Percentiles rank a stretch among this genome's conserved stretches.
Evolutionary conservation across 2,113 vertebrate genomes (phyloP).

Genomic region (Phasianus colchicus): DNA sequence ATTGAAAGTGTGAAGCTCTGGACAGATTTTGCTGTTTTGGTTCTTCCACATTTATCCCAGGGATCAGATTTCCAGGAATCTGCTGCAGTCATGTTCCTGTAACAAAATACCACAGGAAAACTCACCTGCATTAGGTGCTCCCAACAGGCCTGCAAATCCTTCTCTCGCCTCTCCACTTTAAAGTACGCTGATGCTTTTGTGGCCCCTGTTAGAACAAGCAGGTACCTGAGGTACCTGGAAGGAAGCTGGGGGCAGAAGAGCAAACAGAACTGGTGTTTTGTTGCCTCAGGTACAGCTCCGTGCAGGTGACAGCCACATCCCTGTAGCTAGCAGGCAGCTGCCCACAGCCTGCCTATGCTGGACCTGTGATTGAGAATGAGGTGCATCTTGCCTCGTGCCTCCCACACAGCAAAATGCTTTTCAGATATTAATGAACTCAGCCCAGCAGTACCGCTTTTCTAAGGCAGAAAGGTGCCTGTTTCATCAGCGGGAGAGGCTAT

Average conservation of each 20-base stretch:
- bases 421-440: neutral
- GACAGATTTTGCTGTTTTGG: neutral
- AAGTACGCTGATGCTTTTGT: accelerated
- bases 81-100: neutral
- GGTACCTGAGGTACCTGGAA: accelerated
- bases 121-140: neutral
- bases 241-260: neutral
- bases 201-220: neutral
- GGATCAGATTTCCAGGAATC: constrained; percentile 31
- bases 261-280: neutral
- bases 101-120: neutral
- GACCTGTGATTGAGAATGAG: accelerated
- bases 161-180: neutral
- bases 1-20: neutral
- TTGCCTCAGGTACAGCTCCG: accelerated
- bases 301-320: neutral
- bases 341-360: neutral
- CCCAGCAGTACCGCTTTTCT: neutral
- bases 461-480: neutral
- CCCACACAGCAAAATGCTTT: neutral
- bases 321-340: neutral
- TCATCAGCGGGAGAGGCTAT: neutral
- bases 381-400: accelerated
- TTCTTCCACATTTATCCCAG: neutral
- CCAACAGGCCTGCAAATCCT: neutral